Evolutionary conservation across 2,888 invertebrate species (phyloP).

Genomic region (Scaptomyza flava): DNA sequence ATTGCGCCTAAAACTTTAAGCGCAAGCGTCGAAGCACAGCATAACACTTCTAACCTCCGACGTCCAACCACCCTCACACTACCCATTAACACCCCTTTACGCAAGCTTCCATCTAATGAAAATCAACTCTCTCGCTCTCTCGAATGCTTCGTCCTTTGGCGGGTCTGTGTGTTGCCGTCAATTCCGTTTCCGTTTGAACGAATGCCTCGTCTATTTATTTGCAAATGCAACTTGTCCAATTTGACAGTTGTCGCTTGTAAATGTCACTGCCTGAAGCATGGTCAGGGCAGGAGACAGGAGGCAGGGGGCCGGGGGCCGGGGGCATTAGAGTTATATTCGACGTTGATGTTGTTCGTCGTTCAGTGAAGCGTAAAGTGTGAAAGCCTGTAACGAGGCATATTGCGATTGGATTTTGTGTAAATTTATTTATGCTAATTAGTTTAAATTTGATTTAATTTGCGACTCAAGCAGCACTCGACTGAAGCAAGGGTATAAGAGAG

Average conservation of each 20-base stretch:
- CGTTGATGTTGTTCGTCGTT: constrained; percentile 4
- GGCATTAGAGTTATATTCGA: not conserved
- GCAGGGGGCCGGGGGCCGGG: too few relatives aligned
- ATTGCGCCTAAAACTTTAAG: constrained; percentile 76
- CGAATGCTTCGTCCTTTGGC: constrained; percentile 3
- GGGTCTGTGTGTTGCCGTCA: constrained; percentile 37
- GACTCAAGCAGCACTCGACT: constrained; percentile 35
- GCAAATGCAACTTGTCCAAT: constrained; percentile 77
- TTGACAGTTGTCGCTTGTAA: constrained; percentile 77
- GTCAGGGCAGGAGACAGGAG: not conserved
- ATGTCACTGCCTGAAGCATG: constrained; percentile 42
- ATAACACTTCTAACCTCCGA: not conserved
- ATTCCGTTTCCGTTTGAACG: constrained; percentile 73
- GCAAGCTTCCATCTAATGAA: constrained; percentile 31
- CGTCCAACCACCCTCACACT: not conserved
- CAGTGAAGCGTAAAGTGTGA: constrained; percentile 75
- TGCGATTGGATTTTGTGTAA: constrained; percentile 77
- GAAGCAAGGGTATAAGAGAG: not conserved
- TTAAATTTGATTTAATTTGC: constrained; percentile 78
- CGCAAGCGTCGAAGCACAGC: constrained; percentile 68
- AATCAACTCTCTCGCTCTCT: constrained; percentile 15
- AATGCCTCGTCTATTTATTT: constrained; percentile 71
- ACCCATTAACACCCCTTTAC: not conserved
- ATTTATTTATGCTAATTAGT: constrained; percentile 79
- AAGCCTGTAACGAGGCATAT: constrained; percentile 76